A percentile compares a stretch with the other conserved stretches of the same genome.
phyloP scores from a whole-genome alignment of 2,113 vertebrate genomes.

The Danio rerio region GRCz12tu NC_133183.1:12508501-12509000 shows the following conservation, averaged over 20 bases:
- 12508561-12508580: constrained; percentile 5
- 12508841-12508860: neutral
- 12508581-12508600: neutral
- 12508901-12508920: too few relatives aligned
- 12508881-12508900: too few relatives aligned
- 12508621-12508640: neutral
- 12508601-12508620: neutral
- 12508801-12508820: constrained; percentile 6
- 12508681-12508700: neutral
- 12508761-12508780: neutral
- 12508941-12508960: too few relatives aligned
- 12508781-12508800: neutral
- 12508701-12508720: neutral
- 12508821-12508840: constrained; percentile 12
- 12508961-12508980: too few relatives aligned
- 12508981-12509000: too few relatives aligned
- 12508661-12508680: constrained; percentile 3
- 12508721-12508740: neutral
- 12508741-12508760: neutral
- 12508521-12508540: neutral
- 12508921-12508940: too few relatives aligned
- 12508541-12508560: neutral
- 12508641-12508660: neutral
- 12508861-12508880: too few relatives aligned
- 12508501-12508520: constrained; percentile 24